phyloP scores from a whole-genome alignment of 2,797 vertebrate species.

The Lycodopsis pacificus region DNA sequence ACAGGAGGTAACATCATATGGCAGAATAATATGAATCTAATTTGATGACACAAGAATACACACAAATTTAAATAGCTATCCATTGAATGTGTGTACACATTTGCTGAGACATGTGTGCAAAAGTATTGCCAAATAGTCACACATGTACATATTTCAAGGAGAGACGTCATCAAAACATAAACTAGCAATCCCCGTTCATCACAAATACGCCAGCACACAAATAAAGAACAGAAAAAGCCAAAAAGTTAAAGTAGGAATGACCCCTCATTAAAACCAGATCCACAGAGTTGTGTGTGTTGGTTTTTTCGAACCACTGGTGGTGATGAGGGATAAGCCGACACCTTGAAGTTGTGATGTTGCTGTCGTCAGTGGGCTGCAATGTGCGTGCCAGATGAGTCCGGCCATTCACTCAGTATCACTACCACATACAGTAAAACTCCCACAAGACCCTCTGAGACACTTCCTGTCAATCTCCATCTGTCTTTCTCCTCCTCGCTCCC shows the following conservation, averaged over 20 bases:
- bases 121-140: neutral
- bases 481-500: slow-evolving; percentile 21
- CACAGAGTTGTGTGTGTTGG: slow-evolving; percentile 6
- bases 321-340: slow-evolving; percentile 39
- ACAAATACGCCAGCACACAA: slow-evolving; percentile 1
- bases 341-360: slow-evolving; percentile 32
- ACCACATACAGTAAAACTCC: slow-evolving; percentile 29
- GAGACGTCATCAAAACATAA: slow-evolving; percentile 17
- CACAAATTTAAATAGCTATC: slow-evolving; percentile 29
- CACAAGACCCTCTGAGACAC: slow-evolving; percentile 27
- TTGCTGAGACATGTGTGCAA: slow-evolving; percentile 4
- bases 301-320: slow-evolving; percentile 32
- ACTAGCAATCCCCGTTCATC: neutral
- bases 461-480: slow-evolving; percentile 37
- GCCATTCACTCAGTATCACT: slow-evolving; percentile 16
- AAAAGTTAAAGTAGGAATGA: neutral
- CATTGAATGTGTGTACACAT: slow-evolving; percentile 7
- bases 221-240: slow-evolving; percentile 12
- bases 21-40: slow-evolving; percentile 27
- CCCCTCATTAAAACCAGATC: slow-evolving; percentile 50
- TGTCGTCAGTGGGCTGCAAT: slow-evolving; percentile 52
- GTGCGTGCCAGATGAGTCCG: slow-evolving; percentile 68
- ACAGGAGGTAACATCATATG: slow-evolving; percentile 30
- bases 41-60: slow-evolving; percentile 41
- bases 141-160: slow-evolving; percentile 25